These are phyloP conservation scores for Venusia cambrica DNA, from an alignment of 2,888 invertebrate genomes.

Conservation along the genomic window DNA sequence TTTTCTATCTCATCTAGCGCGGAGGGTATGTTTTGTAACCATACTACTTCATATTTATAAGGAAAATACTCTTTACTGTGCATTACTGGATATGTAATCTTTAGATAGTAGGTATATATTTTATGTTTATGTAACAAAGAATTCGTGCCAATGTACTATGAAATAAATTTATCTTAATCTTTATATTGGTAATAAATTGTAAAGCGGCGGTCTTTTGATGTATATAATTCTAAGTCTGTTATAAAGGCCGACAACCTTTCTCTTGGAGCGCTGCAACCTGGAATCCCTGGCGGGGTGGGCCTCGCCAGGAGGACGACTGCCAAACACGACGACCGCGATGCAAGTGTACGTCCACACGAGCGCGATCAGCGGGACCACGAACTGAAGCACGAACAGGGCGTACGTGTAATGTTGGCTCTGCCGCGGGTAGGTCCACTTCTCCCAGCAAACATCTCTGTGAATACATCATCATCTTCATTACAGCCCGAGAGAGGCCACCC, in stretches of 20 bases:
- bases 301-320: slow-evolving; percentile 91
- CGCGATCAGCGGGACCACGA: slow-evolving; percentile 89
- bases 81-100: too few relatives aligned
- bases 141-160: too few relatives aligned
- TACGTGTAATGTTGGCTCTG: slow-evolving; percentile 88
- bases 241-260: slow-evolving; percentile 87
- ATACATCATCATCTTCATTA: slow-evolving; percentile 23
- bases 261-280: slow-evolving; percentile 91
- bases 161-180: too few relatives aligned
- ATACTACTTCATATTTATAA: too few relatives aligned
- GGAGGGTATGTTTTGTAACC: too few relatives aligned
- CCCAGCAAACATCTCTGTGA: slow-evolving; percentile 86
- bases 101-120: too few relatives aligned
- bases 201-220: too few relatives aligned
- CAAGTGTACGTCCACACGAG: slow-evolving; percentile 92
- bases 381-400: slow-evolving; percentile 90
- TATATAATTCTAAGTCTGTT: too few relatives aligned
- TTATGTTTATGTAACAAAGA: too few relatives aligned
- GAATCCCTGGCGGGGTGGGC: slow-evolving; percentile 91
- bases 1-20: too few relatives aligned
- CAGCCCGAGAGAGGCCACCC: background rate
- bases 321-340: slow-evolving; percentile 94
- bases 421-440: slow-evolving; percentile 84
- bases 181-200: too few relatives aligned
- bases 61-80: too few relatives aligned